Base-by-base conservation (phyloP, 2,888 invertebrate species). In the Spicauda simplicius region DNA sequence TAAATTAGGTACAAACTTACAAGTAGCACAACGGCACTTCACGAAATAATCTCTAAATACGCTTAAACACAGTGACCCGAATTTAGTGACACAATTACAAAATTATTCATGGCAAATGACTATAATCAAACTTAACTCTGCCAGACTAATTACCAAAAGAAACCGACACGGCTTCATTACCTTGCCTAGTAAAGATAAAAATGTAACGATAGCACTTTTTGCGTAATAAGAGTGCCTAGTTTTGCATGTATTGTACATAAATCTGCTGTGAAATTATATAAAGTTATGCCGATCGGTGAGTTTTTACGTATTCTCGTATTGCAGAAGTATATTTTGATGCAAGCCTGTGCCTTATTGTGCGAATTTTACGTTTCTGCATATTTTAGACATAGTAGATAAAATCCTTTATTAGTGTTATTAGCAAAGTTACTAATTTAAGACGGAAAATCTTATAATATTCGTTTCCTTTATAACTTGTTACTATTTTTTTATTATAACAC, bases 91-190 rank as follows among this genome's bases (percentile, higher is more conserved):
- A 63, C 58, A 69, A 62, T 69, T 70, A 55, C 60, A 58, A 64
- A 72, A 72, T 71, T 69, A 70, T 73, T 68, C 67, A 72, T 57
- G 56, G 56, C 52, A 68, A 70, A 69, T 69, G 70, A 69, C 65
- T 52, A 62, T 70, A 71, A 71, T 72, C 33, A 62, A 63, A 68
- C 45, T 45, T 58, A 68, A 60, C 66, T 63, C 68, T 70, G 69
- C 59, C 58, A 66, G 65, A 64, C 59, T 73, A 72, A 72, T 74
- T 70, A 70, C 68, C 68, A 68, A 68, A 73, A 74, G 68, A 72
- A 72, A 74, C 64, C 68, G 70, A 58, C 70, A 54, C 63, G 65
- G 66, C 58, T 67, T 37, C 56, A 66, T 71, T 69, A 55, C 64
- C 45, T 59, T 55, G 55, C 63, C 37, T 30, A 53, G 69, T 64